These are phyloP conservation scores for Dryomyza anilis DNA, from an alignment of 2,888 invertebrate genomes.

Conservation along the genomic window DNA sequence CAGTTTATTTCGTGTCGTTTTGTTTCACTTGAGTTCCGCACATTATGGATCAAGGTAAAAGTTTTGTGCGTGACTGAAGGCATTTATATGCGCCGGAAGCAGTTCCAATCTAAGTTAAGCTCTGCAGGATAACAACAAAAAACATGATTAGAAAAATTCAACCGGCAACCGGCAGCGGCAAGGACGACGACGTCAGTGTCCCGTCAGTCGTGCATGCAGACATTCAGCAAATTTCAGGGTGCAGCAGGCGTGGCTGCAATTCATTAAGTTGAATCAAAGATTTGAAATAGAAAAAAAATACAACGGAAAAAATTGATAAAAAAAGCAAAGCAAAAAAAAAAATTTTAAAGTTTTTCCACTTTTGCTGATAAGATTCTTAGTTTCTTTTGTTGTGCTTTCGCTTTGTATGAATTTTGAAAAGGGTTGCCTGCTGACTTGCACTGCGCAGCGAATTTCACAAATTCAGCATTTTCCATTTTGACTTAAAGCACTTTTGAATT, in stretches of 20 bases:
- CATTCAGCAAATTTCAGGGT: neutral
- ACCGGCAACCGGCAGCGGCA: neutral
- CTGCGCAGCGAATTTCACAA: no score
- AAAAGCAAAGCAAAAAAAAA: neutral
- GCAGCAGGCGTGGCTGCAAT: constrained; percentile 12
- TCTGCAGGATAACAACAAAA: constrained; percentile 33
- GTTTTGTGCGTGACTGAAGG: constrained; percentile 59
- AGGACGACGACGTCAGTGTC: neutral
- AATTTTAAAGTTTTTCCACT: neutral
- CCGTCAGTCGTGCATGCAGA: neutral
- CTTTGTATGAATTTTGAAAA: neutral
- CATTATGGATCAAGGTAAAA: constrained; percentile 42
- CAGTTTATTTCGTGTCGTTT: neutral
- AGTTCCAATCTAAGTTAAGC: constrained; percentile 59
- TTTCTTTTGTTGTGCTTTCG: neutral
- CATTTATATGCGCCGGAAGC: constrained; percentile 60
- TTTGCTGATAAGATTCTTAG: neutral
- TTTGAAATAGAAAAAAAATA: neutral
- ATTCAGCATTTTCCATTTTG: no score
- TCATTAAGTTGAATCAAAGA: constrained; percentile 38
- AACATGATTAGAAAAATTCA: constrained; percentile 27
- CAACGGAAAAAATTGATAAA: neutral
- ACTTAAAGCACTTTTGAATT: no score
- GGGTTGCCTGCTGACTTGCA: no score
- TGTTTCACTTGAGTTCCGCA: constrained; percentile 25